These are phyloP conservation scores for Polypterus senegalus DNA, from an alignment of 2,113 vertebrate species.

Conservation along the genomic window DNA sequence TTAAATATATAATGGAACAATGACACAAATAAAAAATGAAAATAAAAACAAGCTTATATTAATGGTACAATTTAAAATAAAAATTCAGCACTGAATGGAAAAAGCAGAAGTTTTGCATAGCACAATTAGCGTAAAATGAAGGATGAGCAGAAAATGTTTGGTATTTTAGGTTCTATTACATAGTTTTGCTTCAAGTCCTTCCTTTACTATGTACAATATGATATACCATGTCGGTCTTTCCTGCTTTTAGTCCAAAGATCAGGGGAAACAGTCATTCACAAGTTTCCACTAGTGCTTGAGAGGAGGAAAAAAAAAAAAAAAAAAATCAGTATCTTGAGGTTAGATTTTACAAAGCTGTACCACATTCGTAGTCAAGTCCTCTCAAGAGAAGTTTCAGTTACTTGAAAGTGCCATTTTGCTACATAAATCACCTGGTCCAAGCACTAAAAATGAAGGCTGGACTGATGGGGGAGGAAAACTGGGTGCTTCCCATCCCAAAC, in stretches of 20 bases:
- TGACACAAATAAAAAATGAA: conserved; percentile 52
- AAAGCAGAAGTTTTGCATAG: conserved; percentile 80
- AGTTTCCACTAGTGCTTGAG: conserved; percentile 35
- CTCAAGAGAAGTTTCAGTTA: conserved; percentile 26
- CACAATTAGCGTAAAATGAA: conserved; percentile 69
- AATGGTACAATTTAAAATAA: conserved; percentile 59
- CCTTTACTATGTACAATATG: conserved; percentile 66
- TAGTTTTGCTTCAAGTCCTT: conserved; percentile 54
- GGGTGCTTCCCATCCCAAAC: conserved; percentile 3
- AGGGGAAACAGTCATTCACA: conserved; percentile 31
- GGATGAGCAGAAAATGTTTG: conserved; percentile 64
- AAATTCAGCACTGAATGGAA: conserved; percentile 51
- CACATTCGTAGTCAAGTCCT: conserved; percentile 32
- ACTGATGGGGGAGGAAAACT: conserved; percentile 13
- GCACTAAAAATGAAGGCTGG: conserved; percentile 38
- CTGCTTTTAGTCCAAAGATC: conserved; percentile 44
- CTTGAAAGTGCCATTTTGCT: conserved; percentile 83
- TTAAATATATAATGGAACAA: conserved; percentile 45
- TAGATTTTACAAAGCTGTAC: conserved; percentile 21
- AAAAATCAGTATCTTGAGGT: conserved; percentile 25
- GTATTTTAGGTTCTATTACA: conserved; percentile 69
- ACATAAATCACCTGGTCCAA: conserved; percentile 63
- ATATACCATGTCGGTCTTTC: conserved; percentile 20
- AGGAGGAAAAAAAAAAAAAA: conserved; percentile 18
- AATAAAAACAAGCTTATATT: conserved; percentile 68